A percentile compares a stretch with the other conserved stretches of the same genome.
Conservation (phyloP, 1,140 invertebrate genomes). For the Pissodes strobi region DNA sequence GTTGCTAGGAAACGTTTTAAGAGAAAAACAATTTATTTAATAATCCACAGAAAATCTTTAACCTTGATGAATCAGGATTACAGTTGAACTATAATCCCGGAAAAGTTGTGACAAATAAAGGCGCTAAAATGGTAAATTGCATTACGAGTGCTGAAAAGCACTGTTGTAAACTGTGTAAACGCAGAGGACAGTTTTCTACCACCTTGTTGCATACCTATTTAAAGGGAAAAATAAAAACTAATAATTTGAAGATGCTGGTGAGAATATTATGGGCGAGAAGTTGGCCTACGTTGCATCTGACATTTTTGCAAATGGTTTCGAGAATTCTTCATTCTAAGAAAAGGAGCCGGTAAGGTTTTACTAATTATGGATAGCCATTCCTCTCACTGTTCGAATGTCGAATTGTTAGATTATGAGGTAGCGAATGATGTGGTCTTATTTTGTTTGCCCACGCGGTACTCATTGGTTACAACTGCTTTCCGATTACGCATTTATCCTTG, state of each 20-base stretch:
- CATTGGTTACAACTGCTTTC: no score
- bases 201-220: slow-evolving; percentile 46
- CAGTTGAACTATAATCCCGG: no score
- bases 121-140: slow-evolving; percentile 43
- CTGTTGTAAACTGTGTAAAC: slow-evolving; percentile 46
- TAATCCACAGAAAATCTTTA: no score
- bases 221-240: slow-evolving; percentile 51
- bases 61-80: slow-evolving; percentile 39
- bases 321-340: slow-evolving; percentile 46
- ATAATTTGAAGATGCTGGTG: slow-evolving; percentile 51
- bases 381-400: slow-evolving; percentile 38
- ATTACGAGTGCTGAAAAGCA: slow-evolving; percentile 42
- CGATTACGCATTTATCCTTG: no score
- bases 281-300: slow-evolving; percentile 51
- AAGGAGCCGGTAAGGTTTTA: slow-evolving; percentile 43
- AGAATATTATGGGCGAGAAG: slow-evolving; percentile 49
- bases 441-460: no score
- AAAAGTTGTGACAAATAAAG: slow-evolving; percentile 49
- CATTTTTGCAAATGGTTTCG: slow-evolving; percentile 52
- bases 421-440: no score
- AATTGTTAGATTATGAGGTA: slow-evolving; percentile 20
- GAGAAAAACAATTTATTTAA: no score
- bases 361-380: slow-evolving; percentile 51
- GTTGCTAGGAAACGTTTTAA: no score
- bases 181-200: slow-evolving; percentile 47